Base-by-base conservation (phyloP, 53 echinoderm and acorn worm species). In the Echinometra lucunter region DNA sequence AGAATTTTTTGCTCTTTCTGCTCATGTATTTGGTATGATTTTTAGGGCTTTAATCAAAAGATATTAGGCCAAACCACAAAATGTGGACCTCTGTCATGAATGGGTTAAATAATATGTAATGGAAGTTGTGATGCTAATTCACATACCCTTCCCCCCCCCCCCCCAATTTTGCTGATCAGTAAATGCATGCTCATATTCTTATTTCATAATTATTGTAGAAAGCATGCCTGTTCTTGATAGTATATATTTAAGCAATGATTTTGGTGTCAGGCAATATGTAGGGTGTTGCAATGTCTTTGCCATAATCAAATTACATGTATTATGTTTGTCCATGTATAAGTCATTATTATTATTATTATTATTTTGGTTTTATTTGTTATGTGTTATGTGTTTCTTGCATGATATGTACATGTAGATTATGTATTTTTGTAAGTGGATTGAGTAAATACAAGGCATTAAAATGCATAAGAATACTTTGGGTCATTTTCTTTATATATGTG, bases 181-280 rank as follows among this genome's bases (percentile, higher is more conserved):
- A 44, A 42, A 42, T 44, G 42, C 6, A 80, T 44, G 80, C 42
- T 23, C 21, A 25, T 21, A 17, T 0, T 74, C 8, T 35, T 74
- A 74, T 9, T 37, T 32, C 16, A 35, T 42, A 47, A 53, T 45
- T 85, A 53, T 85, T 85, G 49, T 2, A 85, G 85, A 47, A 49
- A 28, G 85, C 85, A 85, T 85, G 85, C 3, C n/a, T 85, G 13
- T n/a, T 85, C 49, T 49, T 28, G 47, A 28, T n/a, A 0, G 49
- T 25, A 49, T 85, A 28, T 85, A 3, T 25, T 49, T 1, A 28
- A 85, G 47, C 25, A 81, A 44, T 44, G 44, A 42, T 42, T 47
- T 49, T 85, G 0, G 38, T 85, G 85, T 85, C 13, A 85, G 47
- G 85, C 85, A 85, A 85, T 85, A 49, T 81, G 45, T 28, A 47